phyloP scores from a whole-genome alignment of 2,888 invertebrate genomes.

The Campoletis raptor region DNA sequence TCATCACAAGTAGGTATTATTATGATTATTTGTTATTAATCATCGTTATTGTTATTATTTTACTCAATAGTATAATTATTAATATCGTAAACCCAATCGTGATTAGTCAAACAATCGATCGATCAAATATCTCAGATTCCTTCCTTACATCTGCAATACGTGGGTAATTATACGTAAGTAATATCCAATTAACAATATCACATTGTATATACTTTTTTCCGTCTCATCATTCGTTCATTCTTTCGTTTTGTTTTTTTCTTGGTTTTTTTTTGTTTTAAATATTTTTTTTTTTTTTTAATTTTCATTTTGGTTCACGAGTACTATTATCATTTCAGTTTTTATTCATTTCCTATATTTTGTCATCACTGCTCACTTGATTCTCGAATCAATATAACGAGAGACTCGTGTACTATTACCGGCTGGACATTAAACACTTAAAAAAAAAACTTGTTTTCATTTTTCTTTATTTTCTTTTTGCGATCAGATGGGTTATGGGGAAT shows the following conservation, averaged over 20 bases:
- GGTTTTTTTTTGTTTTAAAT: too few species aligned
- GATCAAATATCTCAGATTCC: conserved; percentile 73
- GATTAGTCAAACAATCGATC: conserved; percentile 75
- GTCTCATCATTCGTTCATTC: conserved; percentile 67
- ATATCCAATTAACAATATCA: conserved; percentile 81
- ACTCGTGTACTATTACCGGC: conserved; percentile 66
- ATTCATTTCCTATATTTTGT: conserved; percentile 63
- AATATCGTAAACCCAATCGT: conserved; percentile 77
- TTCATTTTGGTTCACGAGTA: conserved; percentile 62
- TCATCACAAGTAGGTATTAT: conserved; percentile 84
- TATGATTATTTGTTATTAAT: conserved; percentile 83
- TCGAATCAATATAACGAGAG: conserved; percentile 65
- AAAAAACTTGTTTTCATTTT: conserved; percentile 37
- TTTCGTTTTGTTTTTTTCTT: conserved; percentile 69
- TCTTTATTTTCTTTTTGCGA: conserved; percentile 49
- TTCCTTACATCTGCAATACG: conserved; percentile 72
- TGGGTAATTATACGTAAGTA: conserved; percentile 74
- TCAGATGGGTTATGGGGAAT: conserved; percentile 58
- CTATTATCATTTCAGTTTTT: conserved; percentile 67
- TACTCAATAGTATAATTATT: conserved; percentile 81
- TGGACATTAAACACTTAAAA: conserved; percentile 64
- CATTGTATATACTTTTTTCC: conserved; percentile 78
- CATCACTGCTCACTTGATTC: conserved; percentile 56
- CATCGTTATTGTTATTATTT: conserved; percentile 80
- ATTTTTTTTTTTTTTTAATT: conserved; percentile 66